Base-by-base conservation (phyloP, 2,888 invertebrate genomes). In the Rhagophthalmus giganteus region DNA sequence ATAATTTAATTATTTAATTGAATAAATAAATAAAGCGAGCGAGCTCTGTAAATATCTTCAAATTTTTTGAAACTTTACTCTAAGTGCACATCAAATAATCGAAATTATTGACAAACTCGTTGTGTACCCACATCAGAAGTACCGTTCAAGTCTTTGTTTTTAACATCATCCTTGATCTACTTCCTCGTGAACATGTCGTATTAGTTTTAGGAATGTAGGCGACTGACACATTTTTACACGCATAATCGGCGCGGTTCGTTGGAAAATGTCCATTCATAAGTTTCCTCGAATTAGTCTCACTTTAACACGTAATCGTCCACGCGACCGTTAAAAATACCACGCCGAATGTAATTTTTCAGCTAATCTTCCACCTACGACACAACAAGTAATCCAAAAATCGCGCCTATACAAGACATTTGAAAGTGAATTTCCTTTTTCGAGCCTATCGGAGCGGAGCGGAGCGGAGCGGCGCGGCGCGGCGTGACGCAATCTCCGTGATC, bases 311-410 rank as follows among this genome's bases (percentile, higher is more conserved):
- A 9, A 11, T 31, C 38, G 8, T 46, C 35, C 45, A 30, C 37
- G 45, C 30, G 31, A 2, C 14, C 15, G 20, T 44, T 25, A 27
- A 26, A 39, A 45, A 37, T 32, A 27, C 28, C 13, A 40, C 44
- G 47, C 45, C 48, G 40, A 40, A 25, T 24, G 11, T 48, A 48
- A 48, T 48, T 44, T 41, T 40, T 42, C 48, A 30, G 37, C 48
- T 45, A 54, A 54, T 49, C 48, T 47, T 35, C 51, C 55, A 48
- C 55, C 55, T 41, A 55, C 55, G 27, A 20, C 7, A 20, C 7
- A 20, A 3, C 7, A 20, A 5, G 20, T 5, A 5, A 20, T 20
- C 20, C 7, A 20, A 5, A 20, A 20, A 20, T 5, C 7, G 7
- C 3, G 3, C 7, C 20, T 20, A 20, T 20, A 20, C 7, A 20